Base-by-base conservation (phyloP, 2,797 vertebrate species). In the Dermochelys coriacea region DNA sequence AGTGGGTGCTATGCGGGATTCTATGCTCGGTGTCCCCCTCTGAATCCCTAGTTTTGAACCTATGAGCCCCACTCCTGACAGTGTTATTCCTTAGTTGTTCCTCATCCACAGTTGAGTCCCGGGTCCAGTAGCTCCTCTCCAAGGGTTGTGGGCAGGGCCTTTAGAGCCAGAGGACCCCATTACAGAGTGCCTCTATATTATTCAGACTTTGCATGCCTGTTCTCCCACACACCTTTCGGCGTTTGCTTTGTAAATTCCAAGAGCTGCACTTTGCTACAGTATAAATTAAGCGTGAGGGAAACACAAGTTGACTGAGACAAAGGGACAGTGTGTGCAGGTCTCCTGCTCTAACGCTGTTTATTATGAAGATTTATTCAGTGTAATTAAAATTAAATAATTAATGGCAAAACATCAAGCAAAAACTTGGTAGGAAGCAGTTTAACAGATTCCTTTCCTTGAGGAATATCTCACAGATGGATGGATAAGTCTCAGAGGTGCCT, bases 181-280 rank as follows among this genome's bases (percentile, higher is more conserved):
- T 80, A 96, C 89, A 96, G 96, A 96, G 91, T 94, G 84, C 27
- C 45, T 94, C 91, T 96, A 88, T 96, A 80, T 88, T 94, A 92
- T 87, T 85, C 86, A 86, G 79, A 90, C 86, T 92, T 97, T 81
- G 77, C 68, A 84, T 29, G 34, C 86, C 93, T 93, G 85, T 88
- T 97, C 92, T 94, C 57, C 90, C 96, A 83, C 71, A 91, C 92
- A 90, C 96, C 85, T 27, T 85, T 94, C 80, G 85, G 93, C 31
- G 0, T 93, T 95, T 93, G 78, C 90, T 96, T 97, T 88, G 91
- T 86, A 91, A 95, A 95, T 88, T 21, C 19, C n/a, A 95, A 5
- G 89, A 95, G 88, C 83, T 2, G 2, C 77, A 8, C 91, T 71
- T 92, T 97, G 90, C 75, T 97, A 91, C 84, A 90, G 87, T 85